Base-by-base conservation (phyloP, 2,113 vertebrate species). In the Phycodurus eques region DNA sequence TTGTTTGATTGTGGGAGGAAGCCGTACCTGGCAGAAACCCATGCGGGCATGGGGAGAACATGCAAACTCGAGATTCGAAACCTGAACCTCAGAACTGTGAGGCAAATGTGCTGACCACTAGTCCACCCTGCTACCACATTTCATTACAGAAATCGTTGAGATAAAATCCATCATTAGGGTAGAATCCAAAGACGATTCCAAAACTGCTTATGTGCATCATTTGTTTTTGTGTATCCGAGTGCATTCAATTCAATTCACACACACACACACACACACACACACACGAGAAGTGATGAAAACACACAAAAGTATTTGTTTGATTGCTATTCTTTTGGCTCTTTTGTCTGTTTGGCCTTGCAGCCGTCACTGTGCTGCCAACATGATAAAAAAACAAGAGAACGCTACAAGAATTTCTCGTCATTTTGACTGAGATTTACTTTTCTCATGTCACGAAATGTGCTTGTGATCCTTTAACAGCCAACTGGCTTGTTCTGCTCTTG, bases 331-430 rank as follows among this genome's bases (percentile, higher is more conserved):
- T 73, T 63, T 44, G 35, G 65, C 20, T 51, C 20, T n/a, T 35
- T 33, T 51, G 42, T 67, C 14, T 56, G 51, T 4, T 67, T 51
- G 63, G 20, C 59, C 65, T 68, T 68, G 65, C 51, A 17, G 27
- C 65, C 60, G 56, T 71, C 56, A 19, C 49, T 59, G 53, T 15
- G n/a, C 22, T 27, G n/a, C n/a, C 49, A 68, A 73, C 70, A 70
- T 76, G 0, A 68, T 46, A 8, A 33, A 67, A 61, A 65, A 27
- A 2, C 22, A 53, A 17, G 19, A 31, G 14, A 33, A 13, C 22
- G 12, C 56, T 56, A 5, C n/a, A 56, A 22, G n/a, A 22, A 5
- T 59, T 57, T 2, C 22, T 13, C 4, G 56, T 59, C 22, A 31
- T 31, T 59, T 46, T 13, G 12, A 9, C 8, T 46, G 9, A 46